Evolutionary conservation across 2,113 vertebrate genomes (phyloP), one percentile per base, ranked within the genome.

Genomic region (Brachirus orientalis): DNA sequence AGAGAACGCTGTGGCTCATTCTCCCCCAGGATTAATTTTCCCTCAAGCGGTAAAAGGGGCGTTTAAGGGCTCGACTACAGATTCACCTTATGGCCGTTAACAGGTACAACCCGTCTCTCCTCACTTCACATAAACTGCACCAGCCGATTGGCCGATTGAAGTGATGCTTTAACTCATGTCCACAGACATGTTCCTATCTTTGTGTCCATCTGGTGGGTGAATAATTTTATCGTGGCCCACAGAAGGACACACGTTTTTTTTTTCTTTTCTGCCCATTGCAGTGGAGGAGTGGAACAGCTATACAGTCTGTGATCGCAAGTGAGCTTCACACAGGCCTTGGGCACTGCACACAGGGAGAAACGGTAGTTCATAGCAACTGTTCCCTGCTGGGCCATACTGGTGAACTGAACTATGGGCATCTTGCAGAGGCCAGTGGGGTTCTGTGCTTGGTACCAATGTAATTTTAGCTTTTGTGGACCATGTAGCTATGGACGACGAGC

Each of bases 181-280:
- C 50, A 56, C 46, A 74, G 79, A 72, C 53, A 20, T 69, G 58
- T 56, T 65, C 18, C 60, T 63, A 77, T 88, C 81, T 76, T 57
- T 0, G 3, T 63, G 83, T 83, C 75, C 86, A 82, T 89, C 83
- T 82, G 82, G 47, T n/a, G 33, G 35, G 51, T 47, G 63, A 78
- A 75, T 84, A 77, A 83, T 82, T 72, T 83, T 86, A 89, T 86
- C 83, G 40, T 11, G 46, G 56, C 38, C 77, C 19, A 62, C 85
- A 89, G 85, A 63, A 79, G 67, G 62, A 45, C 63, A 16, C 1
- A 33, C 56, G 47, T 57, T 57, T 22, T 69, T 28, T 45, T 62
- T 69, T 62, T 43, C n/a, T 59, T 69, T 62, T 40, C 74, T 71
- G 69, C 59, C 47, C 41, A 2, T 50, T 55, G 67, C 53, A 69